These are phyloP conservation scores for Phoebastria nigripes DNA, from an alignment of 2,797 vertebrate genomes.

Conservation along the genomic window DNA sequence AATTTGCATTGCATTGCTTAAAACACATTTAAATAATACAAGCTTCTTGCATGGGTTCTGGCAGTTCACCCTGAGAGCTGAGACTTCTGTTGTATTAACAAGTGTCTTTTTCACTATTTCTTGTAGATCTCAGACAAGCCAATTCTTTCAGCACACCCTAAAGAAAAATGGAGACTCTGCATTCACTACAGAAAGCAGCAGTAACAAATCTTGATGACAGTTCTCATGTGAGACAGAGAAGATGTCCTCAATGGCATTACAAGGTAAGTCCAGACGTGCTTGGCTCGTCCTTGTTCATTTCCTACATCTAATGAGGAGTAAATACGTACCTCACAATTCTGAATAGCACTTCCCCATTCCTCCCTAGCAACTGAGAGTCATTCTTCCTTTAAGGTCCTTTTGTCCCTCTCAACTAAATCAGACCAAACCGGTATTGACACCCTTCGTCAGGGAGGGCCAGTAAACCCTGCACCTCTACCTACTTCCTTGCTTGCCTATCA, in stretches of 20 bases:
- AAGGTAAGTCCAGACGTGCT: neutral
- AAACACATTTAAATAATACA: neutral
- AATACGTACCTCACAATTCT: neutral
- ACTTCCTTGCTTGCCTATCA: neutral
- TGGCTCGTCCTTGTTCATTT: neutral
- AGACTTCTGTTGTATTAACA: neutral
- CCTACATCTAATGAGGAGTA: neutral
- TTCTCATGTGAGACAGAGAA: neutral
- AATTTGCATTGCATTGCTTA: neutral
- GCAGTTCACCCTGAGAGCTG: neutral
- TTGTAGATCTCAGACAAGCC: neutral
- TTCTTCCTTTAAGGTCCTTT: neutral
- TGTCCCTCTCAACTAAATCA: neutral
- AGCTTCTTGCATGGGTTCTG: neutral
- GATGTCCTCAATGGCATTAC: neutral
- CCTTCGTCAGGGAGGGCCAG: fast-evolving
- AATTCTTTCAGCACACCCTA: neutral
- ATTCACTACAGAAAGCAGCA: neutral
- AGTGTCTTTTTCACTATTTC: neutral
- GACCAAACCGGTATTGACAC: neutral
- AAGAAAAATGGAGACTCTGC: neutral
- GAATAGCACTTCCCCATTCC: neutral
- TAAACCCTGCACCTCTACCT: neutral
- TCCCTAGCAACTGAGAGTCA: neutral
- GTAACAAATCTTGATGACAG: neutral